Conservation (phyloP, 2,888 invertebrate species). For the Eristalinus aeneus region DNA sequence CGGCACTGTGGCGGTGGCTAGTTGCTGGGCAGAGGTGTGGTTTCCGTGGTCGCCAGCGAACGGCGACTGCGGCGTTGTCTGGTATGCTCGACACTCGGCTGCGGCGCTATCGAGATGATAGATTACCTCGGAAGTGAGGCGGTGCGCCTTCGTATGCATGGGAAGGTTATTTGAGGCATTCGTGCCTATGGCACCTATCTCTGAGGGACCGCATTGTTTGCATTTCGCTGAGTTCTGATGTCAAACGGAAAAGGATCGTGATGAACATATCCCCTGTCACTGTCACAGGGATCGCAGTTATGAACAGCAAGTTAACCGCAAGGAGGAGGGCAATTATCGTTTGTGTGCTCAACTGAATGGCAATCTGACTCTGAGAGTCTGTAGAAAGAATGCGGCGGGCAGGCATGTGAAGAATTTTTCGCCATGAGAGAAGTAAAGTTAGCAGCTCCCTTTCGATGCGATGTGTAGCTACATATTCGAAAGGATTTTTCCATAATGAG, state of each 20-base stretch:
- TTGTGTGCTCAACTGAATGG: neutral
- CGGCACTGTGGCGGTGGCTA: conserved; percentile 9
- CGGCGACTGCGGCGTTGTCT: neutral
- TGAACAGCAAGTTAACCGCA: neutral
- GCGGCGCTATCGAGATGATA: neutral
- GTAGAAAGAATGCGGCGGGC: too few relatives aligned
- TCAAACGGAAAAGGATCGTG: neutral
- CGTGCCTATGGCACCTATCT: neutral
- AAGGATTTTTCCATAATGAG: too few relatives aligned
- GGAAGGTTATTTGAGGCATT: neutral
- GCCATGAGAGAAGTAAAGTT: too few relatives aligned
- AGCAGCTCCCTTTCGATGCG: too few relatives aligned
- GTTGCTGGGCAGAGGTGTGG: neutral
- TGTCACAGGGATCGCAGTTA: neutral
- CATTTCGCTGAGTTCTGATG: neutral
- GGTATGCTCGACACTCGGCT: neutral
- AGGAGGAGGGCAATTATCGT: neutral
- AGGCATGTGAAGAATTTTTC: too few relatives aligned
- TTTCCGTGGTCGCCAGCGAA: neutral
- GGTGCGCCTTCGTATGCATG: neutral
- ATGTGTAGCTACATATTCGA: too few relatives aligned
- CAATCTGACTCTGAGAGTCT: neutral
- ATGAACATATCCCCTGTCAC: neutral
- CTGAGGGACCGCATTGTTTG: neutral
- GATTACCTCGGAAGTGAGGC: neutral